Conservation (phyloP, 2,888 invertebrate genomes). For the Neoaliturus tenellus region DNA sequence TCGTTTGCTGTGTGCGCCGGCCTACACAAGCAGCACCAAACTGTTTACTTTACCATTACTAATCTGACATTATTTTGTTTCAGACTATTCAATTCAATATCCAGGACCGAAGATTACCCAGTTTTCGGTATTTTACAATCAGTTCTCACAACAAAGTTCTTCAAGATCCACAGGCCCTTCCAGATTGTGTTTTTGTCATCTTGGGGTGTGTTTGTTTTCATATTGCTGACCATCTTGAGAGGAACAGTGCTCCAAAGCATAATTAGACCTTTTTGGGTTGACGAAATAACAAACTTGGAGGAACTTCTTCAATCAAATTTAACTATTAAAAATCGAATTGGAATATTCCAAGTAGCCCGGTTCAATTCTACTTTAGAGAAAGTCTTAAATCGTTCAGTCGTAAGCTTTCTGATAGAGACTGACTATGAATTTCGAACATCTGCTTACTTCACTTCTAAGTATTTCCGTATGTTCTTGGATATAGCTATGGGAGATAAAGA, state of each 20-base stretch:
- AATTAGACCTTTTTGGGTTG: neutral
- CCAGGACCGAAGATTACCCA: slow-evolving; percentile 5
- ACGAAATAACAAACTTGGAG: slow-evolving; percentile 6
- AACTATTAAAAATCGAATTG: slow-evolving; percentile 2
- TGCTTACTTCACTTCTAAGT: slow-evolving; percentile 6
- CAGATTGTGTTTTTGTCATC: neutral
- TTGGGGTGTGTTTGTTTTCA: neutral
- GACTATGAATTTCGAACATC: neutral
- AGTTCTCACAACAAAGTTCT: neutral
- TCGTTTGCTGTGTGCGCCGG: no score
- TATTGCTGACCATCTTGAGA: neutral
- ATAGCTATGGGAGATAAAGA: neutral
- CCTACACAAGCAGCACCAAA: no score
- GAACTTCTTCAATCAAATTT: neutral
- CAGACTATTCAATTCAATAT: slow-evolving; percentile 16
- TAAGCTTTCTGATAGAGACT: neutral
- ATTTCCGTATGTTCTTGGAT: neutral
- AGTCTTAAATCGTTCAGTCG: neutral
- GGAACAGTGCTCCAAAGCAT: neutral
- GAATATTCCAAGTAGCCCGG: neutral
- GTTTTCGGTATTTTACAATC: neutral
- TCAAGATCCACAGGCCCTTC: neutral
- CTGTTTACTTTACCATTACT: no score
- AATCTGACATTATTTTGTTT: no score
- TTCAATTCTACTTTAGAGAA: neutral